Evolutionary conservation across 2,797 vertebrate genomes (phyloP).

Genomic region (Enteromius fasciolatus): DNA sequence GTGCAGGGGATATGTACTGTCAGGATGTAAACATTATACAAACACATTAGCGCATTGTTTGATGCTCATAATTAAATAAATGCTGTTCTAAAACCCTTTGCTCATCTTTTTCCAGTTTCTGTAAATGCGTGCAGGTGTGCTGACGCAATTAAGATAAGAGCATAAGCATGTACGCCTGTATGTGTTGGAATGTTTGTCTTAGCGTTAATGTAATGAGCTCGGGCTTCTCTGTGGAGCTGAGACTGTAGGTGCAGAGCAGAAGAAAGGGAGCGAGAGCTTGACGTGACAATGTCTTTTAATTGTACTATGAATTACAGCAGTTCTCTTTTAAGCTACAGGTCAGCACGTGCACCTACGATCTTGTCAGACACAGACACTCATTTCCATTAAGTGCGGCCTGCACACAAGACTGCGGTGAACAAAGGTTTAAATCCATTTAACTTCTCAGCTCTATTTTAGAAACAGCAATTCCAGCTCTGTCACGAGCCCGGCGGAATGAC

Average conservation of each 20-base stretch:
- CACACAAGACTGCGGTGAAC: constrained; percentile 50
- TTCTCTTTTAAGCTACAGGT: constrained; percentile 50
- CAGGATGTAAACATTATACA: background rate
- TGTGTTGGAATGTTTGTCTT: constrained; percentile 26
- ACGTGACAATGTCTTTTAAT: constrained; percentile 54
- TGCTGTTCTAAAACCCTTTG: constrained; percentile 13
- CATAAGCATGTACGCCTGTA: constrained; percentile 30
- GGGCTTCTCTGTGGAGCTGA: constrained; percentile 1
- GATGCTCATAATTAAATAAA: background rate
- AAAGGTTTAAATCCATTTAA: constrained; percentile 59
- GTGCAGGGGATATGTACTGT: background rate
- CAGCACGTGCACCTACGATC: constrained; percentile 51
- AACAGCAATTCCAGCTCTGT: constrained; percentile 54
- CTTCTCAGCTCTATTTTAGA: constrained; percentile 55
- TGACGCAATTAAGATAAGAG: constrained; percentile 26
- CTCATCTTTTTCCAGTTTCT: background rate
- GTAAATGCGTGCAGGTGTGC: constrained; percentile 15
- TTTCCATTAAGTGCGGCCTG: constrained; percentile 56
- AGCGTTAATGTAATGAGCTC: constrained; percentile 35
- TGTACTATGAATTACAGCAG: constrained; percentile 50
- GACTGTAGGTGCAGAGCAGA: background rate
- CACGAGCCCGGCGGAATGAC: constrained; percentile 48
- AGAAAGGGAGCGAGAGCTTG: background rate
- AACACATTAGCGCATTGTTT: background rate
- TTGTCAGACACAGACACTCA: constrained; percentile 56